phyloP scores from a whole-genome alignment of 1,140 invertebrate genomes.

The Heliothis subflexa region DNA sequence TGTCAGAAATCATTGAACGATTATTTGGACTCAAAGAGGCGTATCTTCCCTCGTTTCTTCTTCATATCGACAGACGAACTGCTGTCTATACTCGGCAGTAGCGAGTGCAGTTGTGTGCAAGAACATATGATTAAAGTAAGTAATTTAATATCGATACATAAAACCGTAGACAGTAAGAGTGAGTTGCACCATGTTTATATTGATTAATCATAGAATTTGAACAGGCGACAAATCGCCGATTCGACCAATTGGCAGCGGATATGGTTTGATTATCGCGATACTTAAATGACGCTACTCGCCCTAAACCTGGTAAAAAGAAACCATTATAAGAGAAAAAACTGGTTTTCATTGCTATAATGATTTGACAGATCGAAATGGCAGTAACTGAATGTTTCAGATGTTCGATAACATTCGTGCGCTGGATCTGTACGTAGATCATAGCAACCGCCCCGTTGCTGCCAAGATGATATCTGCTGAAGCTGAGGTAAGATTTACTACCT shows the following conservation, averaged over 20 bases:
- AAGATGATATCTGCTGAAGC: conserved; percentile 95
- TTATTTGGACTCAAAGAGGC: conserved; percentile 94
- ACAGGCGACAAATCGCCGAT: too few relatives aligned
- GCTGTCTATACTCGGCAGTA: conserved; percentile 95
- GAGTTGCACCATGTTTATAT: too few relatives aligned
- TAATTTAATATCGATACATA: neutral
- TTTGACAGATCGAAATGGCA: neutral
- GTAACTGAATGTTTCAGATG: conserved; percentile 88
- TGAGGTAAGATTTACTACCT: conserved; percentile 88
- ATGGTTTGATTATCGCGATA: too few relatives aligned
- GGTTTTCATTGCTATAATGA: too few relatives aligned
- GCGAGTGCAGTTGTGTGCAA: conserved; percentile 92
- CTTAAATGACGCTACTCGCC: too few relatives aligned
- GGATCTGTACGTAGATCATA: conserved; percentile 88
- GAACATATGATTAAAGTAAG: conserved; percentile 95
- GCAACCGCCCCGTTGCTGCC: conserved; percentile 88
- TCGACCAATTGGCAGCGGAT: too few relatives aligned
- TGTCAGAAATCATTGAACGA: conserved; percentile 97
- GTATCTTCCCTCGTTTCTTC: conserved; percentile 95
- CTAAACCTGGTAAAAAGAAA: too few relatives aligned
- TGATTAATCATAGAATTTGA: too few relatives aligned
- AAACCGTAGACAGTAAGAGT: too few relatives aligned
- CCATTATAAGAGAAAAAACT: too few relatives aligned
- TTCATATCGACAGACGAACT: conserved; percentile 97
- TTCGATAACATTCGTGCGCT: conserved; percentile 95